A percentile compares a stretch with the other conserved stretches of the same genome.
phyloP scores from a whole-genome alignment of 2,888 invertebrate genomes.

The Leptura quadrifasciata region DNA sequence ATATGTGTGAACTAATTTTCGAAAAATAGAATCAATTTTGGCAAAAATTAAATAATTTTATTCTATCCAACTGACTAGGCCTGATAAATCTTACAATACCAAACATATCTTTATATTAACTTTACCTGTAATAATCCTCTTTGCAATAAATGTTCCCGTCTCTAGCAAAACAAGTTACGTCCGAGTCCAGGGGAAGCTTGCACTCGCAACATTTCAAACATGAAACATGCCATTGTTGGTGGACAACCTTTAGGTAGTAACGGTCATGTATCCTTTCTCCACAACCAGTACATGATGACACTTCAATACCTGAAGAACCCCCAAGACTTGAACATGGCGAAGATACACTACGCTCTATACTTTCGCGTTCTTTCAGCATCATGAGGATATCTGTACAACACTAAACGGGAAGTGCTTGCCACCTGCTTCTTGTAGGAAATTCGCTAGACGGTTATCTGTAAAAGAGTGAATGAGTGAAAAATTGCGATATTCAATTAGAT shows the following conservation, averaged over 20 bases:
- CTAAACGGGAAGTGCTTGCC: constrained; percentile 8
- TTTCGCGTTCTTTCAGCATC: constrained; percentile 84
- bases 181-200: constrained; percentile 87
- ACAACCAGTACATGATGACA: constrained; percentile 78
- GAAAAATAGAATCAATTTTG: too few species aligned
- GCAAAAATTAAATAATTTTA: too few species aligned
- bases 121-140: constrained; percentile 94
- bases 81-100: neutral
- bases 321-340: constrained; percentile 73
- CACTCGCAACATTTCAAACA: constrained; percentile 92
- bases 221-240: constrained; percentile 91
- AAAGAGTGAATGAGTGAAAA: constrained; percentile 38
- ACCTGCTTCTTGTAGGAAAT: constrained; percentile 16
- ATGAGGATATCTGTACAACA: constrained; percentile 16
- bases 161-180: constrained; percentile 91
- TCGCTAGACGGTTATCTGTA: constrained; percentile 33
- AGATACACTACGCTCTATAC: constrained; percentile 75
- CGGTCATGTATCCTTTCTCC: constrained; percentile 78
- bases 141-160: constrained; percentile 95
- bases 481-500: constrained; percentile 44
- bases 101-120: constrained; percentile 28
- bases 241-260: constrained; percentile 87
- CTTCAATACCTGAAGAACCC: constrained; percentile 69
- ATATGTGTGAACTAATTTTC: too few species aligned
- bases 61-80: too few species aligned